Conservation (phyloP, 2,797 vertebrate genomes). For the Rhabdomys pumilio region DNA sequence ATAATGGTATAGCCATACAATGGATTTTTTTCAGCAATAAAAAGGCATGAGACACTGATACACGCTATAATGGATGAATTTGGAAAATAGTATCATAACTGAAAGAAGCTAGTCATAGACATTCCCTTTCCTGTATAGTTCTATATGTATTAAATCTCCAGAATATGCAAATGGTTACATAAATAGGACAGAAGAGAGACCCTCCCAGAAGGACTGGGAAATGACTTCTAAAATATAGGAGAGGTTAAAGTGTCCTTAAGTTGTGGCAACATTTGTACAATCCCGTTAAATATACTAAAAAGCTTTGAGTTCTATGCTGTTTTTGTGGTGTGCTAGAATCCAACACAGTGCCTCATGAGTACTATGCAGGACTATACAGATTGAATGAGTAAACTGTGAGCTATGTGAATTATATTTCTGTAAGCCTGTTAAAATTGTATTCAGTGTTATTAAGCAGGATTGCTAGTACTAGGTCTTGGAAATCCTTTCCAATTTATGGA, state of each 20-base stretch:
- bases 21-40: conserved; percentile 1
- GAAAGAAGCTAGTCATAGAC: conserved; percentile 47
- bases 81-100: conserved; percentile 32
- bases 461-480: conserved; percentile 29
- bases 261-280: conserved; percentile 38
- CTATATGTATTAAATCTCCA: neutral
- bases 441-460: conserved; percentile 45
- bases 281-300: conserved; percentile 36
- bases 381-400: conserved; percentile 25
- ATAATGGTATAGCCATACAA: neutral
- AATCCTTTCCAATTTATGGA: conserved; percentile 41
- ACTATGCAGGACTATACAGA: neutral
- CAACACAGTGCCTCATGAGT: neutral
- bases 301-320: neutral
- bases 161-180: neutral
- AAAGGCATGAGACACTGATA: conserved; percentile 46
- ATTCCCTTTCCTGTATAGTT: neutral
- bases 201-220: neutral
- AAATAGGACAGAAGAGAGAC: neutral
- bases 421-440: conserved; percentile 51
- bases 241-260: conserved; percentile 37
- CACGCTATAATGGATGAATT: neutral
- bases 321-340: neutral
- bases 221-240: neutral
- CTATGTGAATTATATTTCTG: conserved; percentile 40